phyloP scores from a whole-genome alignment of 1,140 invertebrate species.

The Plodia interpunctella region DNA sequence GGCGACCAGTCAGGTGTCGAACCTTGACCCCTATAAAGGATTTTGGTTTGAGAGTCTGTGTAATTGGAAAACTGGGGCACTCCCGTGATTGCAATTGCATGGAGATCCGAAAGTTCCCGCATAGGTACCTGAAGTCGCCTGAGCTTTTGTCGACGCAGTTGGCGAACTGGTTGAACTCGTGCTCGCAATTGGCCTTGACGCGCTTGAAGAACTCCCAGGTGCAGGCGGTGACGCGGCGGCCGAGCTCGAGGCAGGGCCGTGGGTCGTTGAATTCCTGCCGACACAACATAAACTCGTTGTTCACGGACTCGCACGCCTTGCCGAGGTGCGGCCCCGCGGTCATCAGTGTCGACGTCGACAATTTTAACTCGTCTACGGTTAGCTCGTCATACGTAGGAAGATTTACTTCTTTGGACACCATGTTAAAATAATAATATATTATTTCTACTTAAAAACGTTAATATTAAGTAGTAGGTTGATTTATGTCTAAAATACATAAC shows the following conservation, averaged over 20 bases:
- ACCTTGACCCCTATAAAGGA: too few relatives aligned
- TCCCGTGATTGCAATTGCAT: too few relatives aligned
- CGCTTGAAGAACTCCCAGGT: conserved; percentile 91
- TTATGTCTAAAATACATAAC: too few relatives aligned
- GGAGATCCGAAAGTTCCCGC: too few relatives aligned
- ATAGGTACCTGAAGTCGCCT: conserved; percentile 78
- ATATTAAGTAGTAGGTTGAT: too few relatives aligned
- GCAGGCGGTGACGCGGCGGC: conserved; percentile 94
- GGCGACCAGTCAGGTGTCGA: too few relatives aligned
- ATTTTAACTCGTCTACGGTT: conserved; percentile 88
- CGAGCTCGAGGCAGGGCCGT: conserved; percentile 90
- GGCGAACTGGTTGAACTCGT: conserved; percentile 93
- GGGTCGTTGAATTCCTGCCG: conserved; percentile 90
- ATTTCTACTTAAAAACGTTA: not conserved
- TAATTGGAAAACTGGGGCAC: too few relatives aligned
- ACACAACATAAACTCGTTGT: conserved; percentile 98
- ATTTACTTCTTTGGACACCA: conserved; percentile 83
- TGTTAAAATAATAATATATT: conserved; percentile 33
- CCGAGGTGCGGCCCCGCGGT: conserved; percentile 92
- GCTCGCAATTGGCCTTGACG: conserved; percentile 88
- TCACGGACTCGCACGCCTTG: conserved; percentile 90
- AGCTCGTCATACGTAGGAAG: conserved; percentile 89
- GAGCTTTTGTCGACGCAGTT: conserved; percentile 91
- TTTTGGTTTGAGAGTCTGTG: too few relatives aligned
- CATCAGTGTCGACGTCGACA: conserved; percentile 87